Percentiles rank a stretch among this genome's conserved stretches.
Evolutionary conservation across 2,888 invertebrate genomes (phyloP).

Genomic region (Coleophora deauratella): DNA sequence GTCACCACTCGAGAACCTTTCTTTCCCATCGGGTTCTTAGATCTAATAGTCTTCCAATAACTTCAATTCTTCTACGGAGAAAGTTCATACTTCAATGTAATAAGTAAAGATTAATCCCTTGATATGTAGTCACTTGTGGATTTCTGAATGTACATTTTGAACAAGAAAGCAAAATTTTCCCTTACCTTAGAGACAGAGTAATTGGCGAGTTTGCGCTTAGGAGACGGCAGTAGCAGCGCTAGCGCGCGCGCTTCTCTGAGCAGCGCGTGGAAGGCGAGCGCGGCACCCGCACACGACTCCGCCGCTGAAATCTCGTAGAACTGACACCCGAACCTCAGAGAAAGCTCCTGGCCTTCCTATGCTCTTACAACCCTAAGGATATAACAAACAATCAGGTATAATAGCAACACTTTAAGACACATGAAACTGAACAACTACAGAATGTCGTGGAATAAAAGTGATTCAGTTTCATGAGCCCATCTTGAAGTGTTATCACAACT

Average conservation of each 20-base stretch:
- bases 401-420: slow-evolving; percentile 7
- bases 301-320: slow-evolving; percentile 91
- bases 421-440: too few species aligned
- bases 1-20: too few species aligned
- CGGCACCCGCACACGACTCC: slow-evolving; percentile 86
- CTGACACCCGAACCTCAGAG: slow-evolving; percentile 84
- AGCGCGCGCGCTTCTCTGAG: slow-evolving; percentile 85
- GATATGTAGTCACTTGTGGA: too few species aligned
- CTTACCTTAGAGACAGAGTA: slow-evolving; percentile 83
- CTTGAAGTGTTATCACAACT: too few species aligned
- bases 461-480: too few species aligned
- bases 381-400: slow-evolving; percentile 7
- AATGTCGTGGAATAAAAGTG: too few species aligned
- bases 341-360: slow-evolving; percentile 86
- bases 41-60: too few species aligned
- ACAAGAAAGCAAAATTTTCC: neutral
- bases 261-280: slow-evolving; percentile 84
- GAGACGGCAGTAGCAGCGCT: slow-evolving; percentile 79
- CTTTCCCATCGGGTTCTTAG: too few species aligned
- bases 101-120: too few species aligned
- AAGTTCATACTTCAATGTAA: too few species aligned
- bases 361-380: slow-evolving; percentile 81
- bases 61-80: too few species aligned
- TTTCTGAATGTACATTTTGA: too few species aligned
- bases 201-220: slow-evolving; percentile 82